These are phyloP conservation scores for Polydrusus pterygomalis DNA, from an alignment of 2,888 invertebrate genomes.

Conservation along the genomic window DNA sequence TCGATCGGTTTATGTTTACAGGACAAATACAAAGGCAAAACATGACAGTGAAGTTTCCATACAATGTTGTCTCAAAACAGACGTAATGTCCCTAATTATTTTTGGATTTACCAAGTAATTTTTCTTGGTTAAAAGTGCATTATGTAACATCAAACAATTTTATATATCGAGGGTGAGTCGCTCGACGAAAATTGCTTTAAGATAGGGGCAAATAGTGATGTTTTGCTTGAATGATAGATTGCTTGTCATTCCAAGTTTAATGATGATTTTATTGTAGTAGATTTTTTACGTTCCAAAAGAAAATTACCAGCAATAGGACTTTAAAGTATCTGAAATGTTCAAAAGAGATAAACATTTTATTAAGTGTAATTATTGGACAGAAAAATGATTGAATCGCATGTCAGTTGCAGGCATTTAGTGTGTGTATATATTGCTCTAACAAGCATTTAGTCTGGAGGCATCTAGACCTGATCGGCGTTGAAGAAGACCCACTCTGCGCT, in stretches of 20 bases:
- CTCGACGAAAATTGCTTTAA: background rate
- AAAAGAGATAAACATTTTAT: no score
- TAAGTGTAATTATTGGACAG: no score
- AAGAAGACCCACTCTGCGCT: no score
- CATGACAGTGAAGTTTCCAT: conserved; percentile 12
- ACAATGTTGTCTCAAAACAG: background rate
- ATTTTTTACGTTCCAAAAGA: background rate
- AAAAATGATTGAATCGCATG: no score
- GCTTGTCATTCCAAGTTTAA: background rate
- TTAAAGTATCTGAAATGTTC: no score
- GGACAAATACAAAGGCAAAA: conserved; percentile 64
- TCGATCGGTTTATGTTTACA: conserved; percentile 67
- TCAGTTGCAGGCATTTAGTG: no score
- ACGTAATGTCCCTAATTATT: conserved; percentile 1
- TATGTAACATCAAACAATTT: background rate
- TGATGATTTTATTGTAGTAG: background rate
- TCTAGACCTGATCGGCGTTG: no score
- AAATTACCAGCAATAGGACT: no score
- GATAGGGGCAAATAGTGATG: background rate
- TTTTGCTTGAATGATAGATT: background rate
- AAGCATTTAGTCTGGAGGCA: no score
- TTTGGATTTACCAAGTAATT: background rate
- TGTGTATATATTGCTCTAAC: no score
- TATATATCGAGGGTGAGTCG: background rate
- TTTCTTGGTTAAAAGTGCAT: conserved; percentile 12